A percentile compares a stretch with the other conserved stretches of the same genome.
Conservation (phyloP, 2,797 vertebrate genomes). For the Amazonetta brasiliensis region DNA sequence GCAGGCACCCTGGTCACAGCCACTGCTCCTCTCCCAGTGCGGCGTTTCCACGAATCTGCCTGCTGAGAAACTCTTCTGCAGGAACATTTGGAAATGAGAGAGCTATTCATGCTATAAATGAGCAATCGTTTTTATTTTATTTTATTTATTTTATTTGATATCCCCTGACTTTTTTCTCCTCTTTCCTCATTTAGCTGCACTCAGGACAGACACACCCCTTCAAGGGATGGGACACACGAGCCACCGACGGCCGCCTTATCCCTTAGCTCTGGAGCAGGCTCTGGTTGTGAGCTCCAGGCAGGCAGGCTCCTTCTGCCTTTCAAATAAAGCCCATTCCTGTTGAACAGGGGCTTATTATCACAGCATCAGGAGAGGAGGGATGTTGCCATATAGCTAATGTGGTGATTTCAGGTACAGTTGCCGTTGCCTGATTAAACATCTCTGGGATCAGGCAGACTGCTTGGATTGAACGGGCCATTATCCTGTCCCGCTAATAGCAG, state of each 20-base stretch:
- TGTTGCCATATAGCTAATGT: constrained; percentile 36
- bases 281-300: neutral
- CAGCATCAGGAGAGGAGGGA: constrained; percentile 21
- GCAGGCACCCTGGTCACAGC: rapidly evolving
- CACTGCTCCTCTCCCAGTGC: rapidly evolving
- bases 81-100: neutral
- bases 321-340: neutral
- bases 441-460: constrained; percentile 37
- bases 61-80: neutral
- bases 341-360: constrained; percentile 15
- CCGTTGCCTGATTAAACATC: constrained; percentile 42
- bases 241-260: neutral
- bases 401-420: constrained; percentile 47
- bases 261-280: neutral
- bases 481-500: neutral
- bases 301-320: neutral
- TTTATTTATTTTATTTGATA: neutral
- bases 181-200: neutral
- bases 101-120: neutral
- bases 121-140: neutral
- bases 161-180: neutral
- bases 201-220: neutral
- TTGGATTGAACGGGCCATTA: constrained; percentile 12
- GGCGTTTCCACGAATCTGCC: rapidly evolving
- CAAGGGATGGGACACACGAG: neutral